Conservation (phyloP, 1,140 invertebrate genomes). For the Apis dorsata region DNA sequence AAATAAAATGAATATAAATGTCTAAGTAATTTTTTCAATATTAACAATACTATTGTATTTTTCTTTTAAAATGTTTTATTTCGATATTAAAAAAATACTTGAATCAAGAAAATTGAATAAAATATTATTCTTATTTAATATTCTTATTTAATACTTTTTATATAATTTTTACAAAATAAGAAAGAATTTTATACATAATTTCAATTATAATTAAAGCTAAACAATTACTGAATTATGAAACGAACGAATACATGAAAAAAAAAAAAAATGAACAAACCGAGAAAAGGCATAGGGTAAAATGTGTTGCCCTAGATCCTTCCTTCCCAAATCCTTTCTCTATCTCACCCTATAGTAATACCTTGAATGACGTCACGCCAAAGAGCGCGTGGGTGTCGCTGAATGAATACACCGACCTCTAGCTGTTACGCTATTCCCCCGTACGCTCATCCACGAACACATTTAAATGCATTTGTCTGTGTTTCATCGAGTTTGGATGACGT, state of each 20-base stretch:
- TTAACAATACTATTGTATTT: not conserved
- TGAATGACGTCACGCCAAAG: slow-evolving; percentile 63
- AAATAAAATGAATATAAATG: too few species aligned
- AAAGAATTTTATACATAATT: too few species aligned
- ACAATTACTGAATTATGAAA: too few species aligned
- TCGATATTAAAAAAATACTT: too few species aligned
- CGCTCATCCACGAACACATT: not conserved
- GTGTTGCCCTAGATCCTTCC: slow-evolving; percentile 21
- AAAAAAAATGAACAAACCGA: too few species aligned
- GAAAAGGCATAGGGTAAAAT: not conserved
- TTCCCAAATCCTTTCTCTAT: not conserved
- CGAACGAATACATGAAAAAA: not conserved
- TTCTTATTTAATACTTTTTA: too few species aligned
- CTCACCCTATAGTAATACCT: slow-evolving; percentile 26
- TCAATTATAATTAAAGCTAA: too few species aligned
- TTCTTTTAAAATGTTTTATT: too few species aligned
- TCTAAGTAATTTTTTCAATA: too few species aligned
- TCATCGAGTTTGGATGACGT: not conserved
- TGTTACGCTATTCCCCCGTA: not conserved
- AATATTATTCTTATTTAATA: not conserved
- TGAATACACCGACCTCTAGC: slow-evolving; percentile 39
- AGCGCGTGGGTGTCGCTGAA: slow-evolving; percentile 63
- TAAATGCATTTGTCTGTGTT: not conserved
- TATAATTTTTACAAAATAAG: too few species aligned
- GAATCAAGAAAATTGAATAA: not conserved